phyloP scores from a whole-genome alignment of 1,140 invertebrate species.

The Charaxes varanes region DNA sequence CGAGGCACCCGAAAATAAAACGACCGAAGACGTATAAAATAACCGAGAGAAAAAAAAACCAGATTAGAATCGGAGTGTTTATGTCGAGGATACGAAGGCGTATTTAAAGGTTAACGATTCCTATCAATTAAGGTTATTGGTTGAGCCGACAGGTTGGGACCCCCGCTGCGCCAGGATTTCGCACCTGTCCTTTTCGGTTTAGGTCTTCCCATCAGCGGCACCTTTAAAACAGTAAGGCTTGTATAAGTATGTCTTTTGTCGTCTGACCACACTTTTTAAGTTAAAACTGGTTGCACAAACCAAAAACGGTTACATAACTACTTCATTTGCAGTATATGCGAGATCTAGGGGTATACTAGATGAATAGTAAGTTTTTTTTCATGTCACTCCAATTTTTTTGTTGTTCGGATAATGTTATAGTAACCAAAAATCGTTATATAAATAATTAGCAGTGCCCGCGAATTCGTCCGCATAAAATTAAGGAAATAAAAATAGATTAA shows the following conservation, averaged over 20 bases:
- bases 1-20: constrained; percentile 71
- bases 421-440: too few species aligned
- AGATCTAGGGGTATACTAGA: too few species aligned
- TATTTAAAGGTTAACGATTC: constrained; percentile 69
- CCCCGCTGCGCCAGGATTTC: constrained; percentile 64
- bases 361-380: too few species aligned
- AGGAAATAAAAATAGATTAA: too few species aligned
- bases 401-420: too few species aligned
- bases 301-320: too few species aligned
- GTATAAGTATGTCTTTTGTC: constrained; percentile 20
- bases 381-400: too few species aligned
- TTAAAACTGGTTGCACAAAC: too few species aligned
- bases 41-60: constrained; percentile 51
- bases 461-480: too few species aligned
- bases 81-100: constrained; percentile 62
- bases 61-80: constrained; percentile 69
- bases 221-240: constrained; percentile 57
- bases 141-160: constrained; percentile 52
- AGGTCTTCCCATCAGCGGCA: constrained; percentile 52
- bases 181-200: constrained; percentile 65
- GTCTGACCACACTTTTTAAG: constrained; percentile 8
- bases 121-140: constrained; percentile 72
- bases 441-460: too few species aligned
- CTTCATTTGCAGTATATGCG: too few species aligned
- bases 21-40: constrained; percentile 57